A percentile compares a stretch with the other conserved stretches of the same genome.
These are phyloP conservation scores for Drosophila incognita DNA, from an alignment of 2,888 invertebrate species.

Conservation along the genomic window DNA sequence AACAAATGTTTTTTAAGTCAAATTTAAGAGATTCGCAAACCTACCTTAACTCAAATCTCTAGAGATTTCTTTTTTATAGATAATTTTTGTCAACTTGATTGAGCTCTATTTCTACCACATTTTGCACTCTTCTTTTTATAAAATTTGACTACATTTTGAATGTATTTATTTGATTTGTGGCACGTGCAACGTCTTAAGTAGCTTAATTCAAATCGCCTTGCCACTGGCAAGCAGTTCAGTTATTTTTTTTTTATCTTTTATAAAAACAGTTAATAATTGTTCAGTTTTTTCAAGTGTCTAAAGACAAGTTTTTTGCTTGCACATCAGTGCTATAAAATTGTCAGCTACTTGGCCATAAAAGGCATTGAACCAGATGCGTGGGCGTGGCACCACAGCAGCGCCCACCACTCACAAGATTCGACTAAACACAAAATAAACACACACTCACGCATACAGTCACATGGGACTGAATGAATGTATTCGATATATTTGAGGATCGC, in stretches of 20 bases:
- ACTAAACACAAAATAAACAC: conserved; percentile 13
- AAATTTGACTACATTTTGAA: neutral
- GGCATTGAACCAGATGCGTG: conserved; percentile 49
- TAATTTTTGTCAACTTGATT: neutral
- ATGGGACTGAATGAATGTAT: conserved; percentile 19
- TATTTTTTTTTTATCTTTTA: conserved; percentile 39
- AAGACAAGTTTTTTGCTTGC: conserved; percentile 12
- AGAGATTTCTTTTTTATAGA: neutral
- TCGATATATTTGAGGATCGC: conserved; percentile 61
- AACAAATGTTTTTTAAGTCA: neutral
- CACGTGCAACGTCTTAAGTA: conserved; percentile 54
- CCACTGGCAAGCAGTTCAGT: conserved; percentile 35
- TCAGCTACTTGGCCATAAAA: conserved; percentile 59
- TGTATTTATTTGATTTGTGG: conserved; percentile 1
- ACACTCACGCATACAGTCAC: conserved; percentile 2
- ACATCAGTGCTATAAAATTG: conserved; percentile 47
- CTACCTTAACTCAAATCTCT: no score
- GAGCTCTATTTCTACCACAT: neutral
- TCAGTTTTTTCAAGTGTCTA: conserved; percentile 53
- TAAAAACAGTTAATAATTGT: conserved; percentile 64
- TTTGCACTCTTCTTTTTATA: neutral
- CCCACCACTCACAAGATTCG: conserved; percentile 30
- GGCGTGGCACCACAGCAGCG: conserved; percentile 43
- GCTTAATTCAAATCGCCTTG: conserved; percentile 43
- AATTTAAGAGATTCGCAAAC: neutral